These are phyloP conservation scores for Sorex maritimensis DNA, from an alignment of 2,797 vertebrate genomes.

Conservation along the genomic window DNA sequence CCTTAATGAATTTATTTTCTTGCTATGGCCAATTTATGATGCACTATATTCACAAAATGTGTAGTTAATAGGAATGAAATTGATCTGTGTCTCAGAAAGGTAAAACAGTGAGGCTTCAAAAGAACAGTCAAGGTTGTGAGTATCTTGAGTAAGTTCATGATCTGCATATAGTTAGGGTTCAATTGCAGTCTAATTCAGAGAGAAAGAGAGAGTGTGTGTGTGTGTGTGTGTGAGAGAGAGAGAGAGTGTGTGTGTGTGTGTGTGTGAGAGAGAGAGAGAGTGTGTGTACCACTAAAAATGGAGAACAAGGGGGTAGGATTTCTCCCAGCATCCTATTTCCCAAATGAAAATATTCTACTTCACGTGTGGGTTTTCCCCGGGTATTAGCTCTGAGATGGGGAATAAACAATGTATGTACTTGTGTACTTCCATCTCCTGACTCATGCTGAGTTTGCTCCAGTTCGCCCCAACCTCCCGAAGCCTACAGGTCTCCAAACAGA, in stretches of 20 bases:
- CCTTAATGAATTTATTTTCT: constrained; percentile 24
- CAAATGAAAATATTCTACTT: constrained; percentile 42
- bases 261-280: too few species aligned
- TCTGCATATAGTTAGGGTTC: background rate
- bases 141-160: background rate
- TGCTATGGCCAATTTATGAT: constrained; percentile 3
- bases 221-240: too few species aligned
- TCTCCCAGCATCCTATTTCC: constrained; percentile 22
- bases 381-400: background rate
- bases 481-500: constrained; percentile 62
- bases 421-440: background rate
- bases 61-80: constrained; percentile 50
- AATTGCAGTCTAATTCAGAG: background rate
- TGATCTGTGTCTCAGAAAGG: constrained; percentile 19
- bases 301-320: background rate
- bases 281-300: background rate
- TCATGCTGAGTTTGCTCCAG: background rate
- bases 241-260: background rate
- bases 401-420: background rate
- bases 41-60: background rate
- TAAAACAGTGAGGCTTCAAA: constrained; percentile 36
- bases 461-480: constrained; percentile 15
- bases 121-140: constrained; percentile 17
- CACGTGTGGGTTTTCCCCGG: background rate
- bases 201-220: background rate